These are phyloP conservation scores for Amphiprion ocellaris DNA, from an alignment of 2,113 vertebrate genomes.

Conservation along the genomic window DNA sequence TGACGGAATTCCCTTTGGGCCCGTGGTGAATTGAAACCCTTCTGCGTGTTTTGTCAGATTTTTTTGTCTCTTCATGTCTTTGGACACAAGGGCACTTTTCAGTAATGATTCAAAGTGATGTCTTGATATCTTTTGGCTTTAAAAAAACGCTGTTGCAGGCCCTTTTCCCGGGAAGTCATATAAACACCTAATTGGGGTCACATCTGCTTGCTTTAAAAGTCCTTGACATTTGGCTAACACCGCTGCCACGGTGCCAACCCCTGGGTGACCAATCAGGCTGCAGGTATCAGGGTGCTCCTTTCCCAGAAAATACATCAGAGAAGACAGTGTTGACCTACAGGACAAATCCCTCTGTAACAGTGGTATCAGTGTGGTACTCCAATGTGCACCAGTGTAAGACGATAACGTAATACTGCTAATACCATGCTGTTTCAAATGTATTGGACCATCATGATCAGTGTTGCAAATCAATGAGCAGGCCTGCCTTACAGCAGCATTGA, in stretches of 20 bases:
- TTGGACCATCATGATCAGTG: background rate
- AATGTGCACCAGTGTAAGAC: background rate
- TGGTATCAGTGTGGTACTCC: background rate
- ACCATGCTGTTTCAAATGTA: too few relatives aligned
- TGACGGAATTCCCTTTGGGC: background rate
- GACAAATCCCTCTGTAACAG: background rate
- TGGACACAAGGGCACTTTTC: slow-evolving; percentile 36
- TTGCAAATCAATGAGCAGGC: background rate
- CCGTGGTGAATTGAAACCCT: slow-evolving; percentile 13
- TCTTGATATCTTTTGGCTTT: slow-evolving; percentile 43
- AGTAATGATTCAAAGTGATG: slow-evolving; percentile 45
- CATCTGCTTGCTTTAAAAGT: slow-evolving; percentile 52
- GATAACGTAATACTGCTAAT: too few relatives aligned
- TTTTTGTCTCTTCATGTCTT: slow-evolving; percentile 21
- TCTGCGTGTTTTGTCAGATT: background rate
- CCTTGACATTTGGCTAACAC: slow-evolving; percentile 63
- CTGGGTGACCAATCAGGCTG: slow-evolving; percentile 22
- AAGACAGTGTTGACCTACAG: background rate
- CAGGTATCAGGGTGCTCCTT: background rate
- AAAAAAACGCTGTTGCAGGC: slow-evolving; percentile 47
- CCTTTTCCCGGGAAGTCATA: slow-evolving; percentile 36
- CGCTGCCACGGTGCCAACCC: slow-evolving; percentile 20
- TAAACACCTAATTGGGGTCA: slow-evolving; percentile 60
- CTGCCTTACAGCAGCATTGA: background rate
- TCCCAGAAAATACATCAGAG: background rate